Evolutionary conservation across 2,113 vertebrate species (phyloP), one percentile per base, ranked within the genome.

Genomic region (Myocastor coypus): DNA sequence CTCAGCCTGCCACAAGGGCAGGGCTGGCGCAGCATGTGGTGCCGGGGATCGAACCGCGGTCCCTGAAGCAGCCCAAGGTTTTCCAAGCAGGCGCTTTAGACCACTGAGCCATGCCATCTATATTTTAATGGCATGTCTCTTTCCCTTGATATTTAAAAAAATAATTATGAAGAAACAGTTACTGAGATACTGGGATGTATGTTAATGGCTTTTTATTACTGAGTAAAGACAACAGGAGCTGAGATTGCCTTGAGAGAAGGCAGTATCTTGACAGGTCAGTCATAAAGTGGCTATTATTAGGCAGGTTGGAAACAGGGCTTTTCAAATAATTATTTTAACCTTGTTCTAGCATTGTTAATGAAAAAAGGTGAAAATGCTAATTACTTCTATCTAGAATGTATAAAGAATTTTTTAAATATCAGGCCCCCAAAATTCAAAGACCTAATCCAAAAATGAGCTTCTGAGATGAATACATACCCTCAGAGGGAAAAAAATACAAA

Each of bases 201-300:
- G 91, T 78, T 98, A 97, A 98, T 97, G 97, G 87, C 13, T 46
- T 71, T 89, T 66, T 19, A 87, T 50, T 96, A 92, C 46, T 52
- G 92, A 92, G 61, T 96, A 83, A 28, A 96, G 83, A 94, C n/a
- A 89, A 92, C 78, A 90, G 87, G 37, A 97, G 68, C n/a, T 87
- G 81, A 97, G 57, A 16, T 92, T 94, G 75, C 94, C 94, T 91
- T 80, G 95, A 93, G 57, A 96, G 93, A 69, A 64, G 85, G 91
- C 97, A 61, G 66, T 92, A 94, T 90, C 83, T 11, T 96, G 83
- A 97, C 97, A 13, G 71, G 96, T 94, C 94, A 96, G 40, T 96
- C 97, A 98, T 96, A 94, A 93, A 97, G 92, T 83, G 32, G 95
- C 34, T 20, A 13, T 96, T 97, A 96, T 95, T 87, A 95, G 64